phyloP scores from a whole-genome alignment of 2,113 vertebrate species.

The Thermophis baileyi region DNA sequence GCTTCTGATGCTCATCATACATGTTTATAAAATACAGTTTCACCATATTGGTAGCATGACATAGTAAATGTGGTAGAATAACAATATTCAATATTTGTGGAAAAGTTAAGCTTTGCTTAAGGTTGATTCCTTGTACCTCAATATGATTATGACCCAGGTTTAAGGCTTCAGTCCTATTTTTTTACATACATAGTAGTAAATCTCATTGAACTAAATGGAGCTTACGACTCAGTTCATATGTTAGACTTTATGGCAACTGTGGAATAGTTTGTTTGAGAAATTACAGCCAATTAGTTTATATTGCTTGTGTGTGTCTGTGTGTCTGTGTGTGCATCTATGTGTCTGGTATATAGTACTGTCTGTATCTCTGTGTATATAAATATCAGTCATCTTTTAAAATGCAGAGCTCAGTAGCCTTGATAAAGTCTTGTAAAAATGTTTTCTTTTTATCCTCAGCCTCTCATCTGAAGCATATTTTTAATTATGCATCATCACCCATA shows the following conservation, averaged over 20 bases:
- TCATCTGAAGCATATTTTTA: slow-evolving; percentile 67
- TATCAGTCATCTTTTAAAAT: slow-evolving; percentile 37
- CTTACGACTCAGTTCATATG: neutral
- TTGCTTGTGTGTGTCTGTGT: neutral
- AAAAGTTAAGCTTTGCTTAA: neutral
- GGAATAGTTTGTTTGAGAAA: slow-evolving; percentile 20
- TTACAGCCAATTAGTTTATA: slow-evolving; percentile 30
- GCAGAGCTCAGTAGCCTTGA: slow-evolving; percentile 38
- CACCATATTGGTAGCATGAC: neutral
- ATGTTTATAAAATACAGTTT: slow-evolving; percentile 11
- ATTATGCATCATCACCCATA: slow-evolving; percentile 71
- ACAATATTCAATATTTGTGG: neutral
- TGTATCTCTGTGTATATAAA: neutral
- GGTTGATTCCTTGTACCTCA: neutral
- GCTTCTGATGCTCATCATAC: neutral
- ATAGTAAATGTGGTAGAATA: neutral
- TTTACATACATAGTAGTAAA: neutral
- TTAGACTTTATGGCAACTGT: neutral
- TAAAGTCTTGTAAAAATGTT: slow-evolving; percentile 60
- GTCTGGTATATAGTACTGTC: neutral
- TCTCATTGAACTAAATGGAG: neutral
- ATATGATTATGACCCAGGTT: neutral
- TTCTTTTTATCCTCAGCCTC: slow-evolving; percentile 61
- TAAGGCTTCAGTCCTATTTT: neutral
- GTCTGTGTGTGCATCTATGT: neutral